Base-by-base conservation (phyloP, 2,888 invertebrate genomes). In the Drosophila colorata region DNA sequence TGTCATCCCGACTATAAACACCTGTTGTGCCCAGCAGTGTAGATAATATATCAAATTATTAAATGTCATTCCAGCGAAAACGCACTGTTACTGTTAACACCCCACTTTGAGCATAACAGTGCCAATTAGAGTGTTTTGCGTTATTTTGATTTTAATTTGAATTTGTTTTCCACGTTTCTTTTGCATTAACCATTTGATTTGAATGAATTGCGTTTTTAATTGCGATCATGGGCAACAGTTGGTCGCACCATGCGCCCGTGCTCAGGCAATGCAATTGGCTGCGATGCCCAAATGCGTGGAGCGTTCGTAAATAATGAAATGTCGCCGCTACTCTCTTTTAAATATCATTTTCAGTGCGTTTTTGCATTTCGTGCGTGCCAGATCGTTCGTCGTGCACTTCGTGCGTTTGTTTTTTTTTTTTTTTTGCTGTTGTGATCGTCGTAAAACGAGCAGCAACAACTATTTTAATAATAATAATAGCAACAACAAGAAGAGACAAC, bases 291-390 rank as follows among this genome's bases (percentile, higher is more conserved):
- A 74, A 78, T 74, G 79, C 75, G 74, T 75, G 64, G 63, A 68
- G 68, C 74, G 66, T 69, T 40, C 74, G 79, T 78, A 78, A 75
- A 75, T 78, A 64, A 75, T 64, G 57, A 75, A 64, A 55, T 69
- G 75, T 75, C 75, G 74, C 74, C 66, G 69, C 72, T 74, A 78
- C 74, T 74, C 74, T 75, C 79, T 75, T 75, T 75, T 74, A 60
- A 75, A 75, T 75, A 75, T 75, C 41, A 78, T 78, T 73, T 70
- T 74, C 78, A 78, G 81, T 81, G 81, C 81, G 81, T 78, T 78
- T 78, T 78, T 80, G 78, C 81, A 78, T 78, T 78, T 78, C 81
- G 78, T 78, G 78, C 81, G 78, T 81, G 81, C 31, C 81, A 78
- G 78, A 68, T 78, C 78, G 78, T 74, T 68, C 56, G 69, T 64